A percentile compares a stretch with the other conserved stretches of the same genome.
phyloP scores from a whole-genome alignment of 2,888 invertebrate genomes.

The Meliscaeva auricollis region DNA sequence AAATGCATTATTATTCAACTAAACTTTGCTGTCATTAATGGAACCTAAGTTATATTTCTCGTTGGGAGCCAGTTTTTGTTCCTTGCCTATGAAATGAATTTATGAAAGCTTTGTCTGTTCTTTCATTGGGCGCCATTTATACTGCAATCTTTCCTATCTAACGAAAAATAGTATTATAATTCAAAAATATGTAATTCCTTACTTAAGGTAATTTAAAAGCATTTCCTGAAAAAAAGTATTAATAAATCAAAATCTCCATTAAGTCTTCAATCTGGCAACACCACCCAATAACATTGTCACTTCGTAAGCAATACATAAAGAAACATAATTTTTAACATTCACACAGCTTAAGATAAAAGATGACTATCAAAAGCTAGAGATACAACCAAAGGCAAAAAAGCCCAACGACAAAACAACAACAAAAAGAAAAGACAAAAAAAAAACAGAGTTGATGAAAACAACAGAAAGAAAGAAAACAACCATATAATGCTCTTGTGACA shows the following conservation, averaged over 20 bases:
- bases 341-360: conserved; percentile 74
- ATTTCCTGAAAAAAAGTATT: conserved; percentile 1
- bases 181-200: too few relatives aligned
- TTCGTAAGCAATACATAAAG: conserved; percentile 62
- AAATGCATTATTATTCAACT: too few relatives aligned
- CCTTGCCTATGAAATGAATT: too few relatives aligned
- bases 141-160: not conserved
- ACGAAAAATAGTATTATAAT: too few relatives aligned
- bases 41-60: too few relatives aligned
- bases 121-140: not conserved
- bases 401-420: not conserved
- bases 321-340: conserved; percentile 68
- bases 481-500: conserved; percentile 13
- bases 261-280: conserved; percentile 59
- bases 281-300: conserved; percentile 39
- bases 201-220: not conserved
- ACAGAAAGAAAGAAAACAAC: conserved; percentile 22
- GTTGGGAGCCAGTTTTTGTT: too few relatives aligned
- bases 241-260: not conserved
- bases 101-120: not conserved
- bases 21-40: too few relatives aligned
- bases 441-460: conserved; percentile 4
- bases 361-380: conserved; percentile 63
- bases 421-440: conserved; percentile 7
- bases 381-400: conserved; percentile 39